phyloP scores from a whole-genome alignment of 2,888 invertebrate genomes.

The Abrostola triplasia region DNA sequence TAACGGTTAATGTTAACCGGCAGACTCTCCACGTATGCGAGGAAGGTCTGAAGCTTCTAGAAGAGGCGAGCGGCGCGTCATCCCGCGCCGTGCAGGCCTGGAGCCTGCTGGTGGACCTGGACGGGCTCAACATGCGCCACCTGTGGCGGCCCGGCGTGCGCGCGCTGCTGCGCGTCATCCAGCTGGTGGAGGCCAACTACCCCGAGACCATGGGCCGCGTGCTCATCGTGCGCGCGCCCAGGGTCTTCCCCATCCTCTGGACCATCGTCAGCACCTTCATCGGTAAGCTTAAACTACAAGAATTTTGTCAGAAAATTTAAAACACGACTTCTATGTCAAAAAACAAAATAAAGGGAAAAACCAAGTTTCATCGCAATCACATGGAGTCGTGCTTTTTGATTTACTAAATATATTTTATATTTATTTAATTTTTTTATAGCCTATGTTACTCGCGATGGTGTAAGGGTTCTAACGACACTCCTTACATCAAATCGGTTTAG shows the following conservation, averaged over 20 bases:
- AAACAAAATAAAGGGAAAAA: too few relatives aligned
- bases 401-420: too few relatives aligned
- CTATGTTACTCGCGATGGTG: too few relatives aligned
- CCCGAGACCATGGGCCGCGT: constrained; percentile 98
- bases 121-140: constrained; percentile 98
- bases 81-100: constrained; percentile 96
- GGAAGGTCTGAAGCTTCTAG: constrained; percentile 95
- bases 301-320: background rate
- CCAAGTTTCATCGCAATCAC: too few relatives aligned
- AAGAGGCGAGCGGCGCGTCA: constrained; percentile 94
- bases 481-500: too few relatives aligned
- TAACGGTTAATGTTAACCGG: background rate
- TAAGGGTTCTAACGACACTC: too few relatives aligned
- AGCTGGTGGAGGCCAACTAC: constrained; percentile 96
- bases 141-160: constrained; percentile 97
- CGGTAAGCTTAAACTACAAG: constrained; percentile 81
- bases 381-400: too few relatives aligned
- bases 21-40: constrained; percentile 96
- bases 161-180: constrained; percentile 89
- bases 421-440: too few relatives aligned
- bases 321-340: too few relatives aligned
- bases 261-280: constrained; percentile 98
- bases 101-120: constrained; percentile 96
- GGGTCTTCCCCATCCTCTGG: constrained; percentile 98
- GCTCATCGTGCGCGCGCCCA: constrained; percentile 96